phyloP scores from a whole-genome alignment of 2,888 invertebrate genomes.

The Drosophila tripunctata region DNA sequence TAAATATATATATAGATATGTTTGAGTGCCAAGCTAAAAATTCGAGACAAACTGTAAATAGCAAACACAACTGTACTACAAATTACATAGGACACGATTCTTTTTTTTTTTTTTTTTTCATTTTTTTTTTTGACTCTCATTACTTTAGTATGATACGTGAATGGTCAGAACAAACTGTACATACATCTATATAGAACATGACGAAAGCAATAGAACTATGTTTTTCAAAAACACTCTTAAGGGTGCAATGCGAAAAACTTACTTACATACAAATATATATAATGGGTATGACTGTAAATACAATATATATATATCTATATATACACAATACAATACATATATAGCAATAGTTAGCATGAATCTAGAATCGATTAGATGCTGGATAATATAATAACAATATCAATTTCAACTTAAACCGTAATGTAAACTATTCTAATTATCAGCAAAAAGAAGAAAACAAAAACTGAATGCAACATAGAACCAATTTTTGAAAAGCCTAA shows the following conservation, averaged over 20 bases:
- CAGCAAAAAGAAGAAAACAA: background rate
- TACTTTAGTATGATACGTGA: constrained; percentile 7
- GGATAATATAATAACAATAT: constrained; percentile 13
- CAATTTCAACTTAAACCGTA: constrained; percentile 23
- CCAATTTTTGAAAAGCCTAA: constrained; percentile 70
- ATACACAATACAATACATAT: constrained; percentile 31
- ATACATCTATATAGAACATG: constrained; percentile 4
- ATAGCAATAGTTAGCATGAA: constrained; percentile 44
- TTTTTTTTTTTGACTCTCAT: constrained; percentile 29
- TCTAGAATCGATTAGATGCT: constrained; percentile 27
- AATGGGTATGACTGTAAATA: constrained; percentile 47
- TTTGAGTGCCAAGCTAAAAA: constrained; percentile 84
- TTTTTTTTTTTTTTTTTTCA: constrained; percentile 8
- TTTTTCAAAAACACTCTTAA: constrained; percentile 28
- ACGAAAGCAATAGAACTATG: constrained; percentile 1
- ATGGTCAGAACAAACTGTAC: constrained; percentile 14
- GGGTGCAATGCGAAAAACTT: background rate
- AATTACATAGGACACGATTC: background rate
- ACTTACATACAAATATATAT: constrained; percentile 11
- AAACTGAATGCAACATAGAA: constrained; percentile 63
- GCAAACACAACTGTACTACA: constrained; percentile 9
- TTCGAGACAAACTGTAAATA: constrained; percentile 65
- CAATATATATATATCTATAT: background rate
- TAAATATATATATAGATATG: constrained; percentile 52
- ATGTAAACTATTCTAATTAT: constrained; percentile 24